Conservation (phyloP, 1,140 invertebrate species). For the Bombus waltoni region DNA sequence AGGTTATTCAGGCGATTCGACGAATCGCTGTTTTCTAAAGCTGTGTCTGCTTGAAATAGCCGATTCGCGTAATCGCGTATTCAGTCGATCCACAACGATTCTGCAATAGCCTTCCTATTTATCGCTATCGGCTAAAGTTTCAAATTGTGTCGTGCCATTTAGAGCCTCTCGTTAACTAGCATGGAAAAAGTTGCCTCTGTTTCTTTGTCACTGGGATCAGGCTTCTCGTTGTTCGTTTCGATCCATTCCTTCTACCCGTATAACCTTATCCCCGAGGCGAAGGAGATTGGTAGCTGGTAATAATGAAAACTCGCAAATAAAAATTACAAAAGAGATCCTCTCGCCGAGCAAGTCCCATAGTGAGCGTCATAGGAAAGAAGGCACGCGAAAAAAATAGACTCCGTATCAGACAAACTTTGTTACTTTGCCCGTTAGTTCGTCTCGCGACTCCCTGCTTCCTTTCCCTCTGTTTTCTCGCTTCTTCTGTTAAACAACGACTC, state of each 20-base stretch:
- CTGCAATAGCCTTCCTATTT: neutral
- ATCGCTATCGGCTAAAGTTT: constrained; percentile 4
- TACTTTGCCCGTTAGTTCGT: constrained; percentile 54
- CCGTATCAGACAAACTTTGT: constrained; percentile 65
- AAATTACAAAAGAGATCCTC: constrained; percentile 59
- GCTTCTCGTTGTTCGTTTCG: constrained; percentile 4
- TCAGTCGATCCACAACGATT: neutral
- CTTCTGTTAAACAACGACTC: constrained; percentile 28
- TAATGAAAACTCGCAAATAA: constrained; percentile 70
- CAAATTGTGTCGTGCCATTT: constrained; percentile 7
- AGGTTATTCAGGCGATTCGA: neutral
- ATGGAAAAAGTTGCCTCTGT: constrained; percentile 35
- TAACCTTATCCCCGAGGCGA: constrained; percentile 23
- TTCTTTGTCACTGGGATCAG: neutral
- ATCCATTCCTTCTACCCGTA: neutral
- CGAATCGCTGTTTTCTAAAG: neutral
- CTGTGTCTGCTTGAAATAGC: neutral
- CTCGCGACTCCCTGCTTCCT: neutral
- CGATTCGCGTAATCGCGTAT: neutral
- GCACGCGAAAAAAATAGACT: constrained; percentile 60
- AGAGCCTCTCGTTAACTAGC: constrained; percentile 38
- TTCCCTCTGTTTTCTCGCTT: neutral
- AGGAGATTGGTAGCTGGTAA: constrained; percentile 61
- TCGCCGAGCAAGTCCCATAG: neutral
- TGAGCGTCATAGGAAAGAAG: constrained; percentile 19